These are phyloP conservation scores for Nephila pilipes DNA, from an alignment of 1,140 invertebrate genomes.

Conservation along the genomic window DNA sequence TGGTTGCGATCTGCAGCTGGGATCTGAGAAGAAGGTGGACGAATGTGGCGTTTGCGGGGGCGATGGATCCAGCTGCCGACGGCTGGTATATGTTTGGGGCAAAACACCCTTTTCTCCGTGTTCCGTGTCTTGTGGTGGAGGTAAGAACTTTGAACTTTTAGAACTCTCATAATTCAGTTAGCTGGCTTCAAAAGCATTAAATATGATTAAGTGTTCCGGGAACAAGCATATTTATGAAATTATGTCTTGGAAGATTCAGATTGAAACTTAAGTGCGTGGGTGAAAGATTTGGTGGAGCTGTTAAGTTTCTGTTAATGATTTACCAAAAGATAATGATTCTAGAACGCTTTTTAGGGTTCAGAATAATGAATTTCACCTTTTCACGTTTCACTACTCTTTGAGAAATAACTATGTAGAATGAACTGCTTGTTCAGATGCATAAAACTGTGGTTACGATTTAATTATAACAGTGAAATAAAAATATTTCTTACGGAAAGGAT, in stretches of 20 bases:
- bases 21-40: constrained; percentile 91
- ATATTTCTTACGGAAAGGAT: too few species aligned
- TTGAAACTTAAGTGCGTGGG: background rate
- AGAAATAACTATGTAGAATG: too few species aligned
- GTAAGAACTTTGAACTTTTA: constrained; percentile 83
- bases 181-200: background rate
- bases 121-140: constrained; percentile 94
- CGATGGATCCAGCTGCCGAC: constrained; percentile 90
- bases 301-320: background rate
- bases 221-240: background rate
- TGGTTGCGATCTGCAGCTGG: constrained; percentile 93
- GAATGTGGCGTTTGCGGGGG: constrained; percentile 94
- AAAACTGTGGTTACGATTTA: too few species aligned
- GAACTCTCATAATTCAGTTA: background rate
- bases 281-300: background rate
- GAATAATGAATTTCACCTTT: too few species aligned
- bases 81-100: constrained; percentile 91
- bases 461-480: too few species aligned
- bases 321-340: background rate
- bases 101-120: constrained; percentile 89
- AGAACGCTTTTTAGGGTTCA: background rate
- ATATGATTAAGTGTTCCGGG: background rate
- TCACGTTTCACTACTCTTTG: too few species aligned
- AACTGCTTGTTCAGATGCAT: too few species aligned
- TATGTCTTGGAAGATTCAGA: background rate